A percentile compares a stretch with the other conserved stretches of the same genome.
Conservation (phyloP, 2,888 invertebrate genomes). For the Macrosoma leucophasiata region DNA sequence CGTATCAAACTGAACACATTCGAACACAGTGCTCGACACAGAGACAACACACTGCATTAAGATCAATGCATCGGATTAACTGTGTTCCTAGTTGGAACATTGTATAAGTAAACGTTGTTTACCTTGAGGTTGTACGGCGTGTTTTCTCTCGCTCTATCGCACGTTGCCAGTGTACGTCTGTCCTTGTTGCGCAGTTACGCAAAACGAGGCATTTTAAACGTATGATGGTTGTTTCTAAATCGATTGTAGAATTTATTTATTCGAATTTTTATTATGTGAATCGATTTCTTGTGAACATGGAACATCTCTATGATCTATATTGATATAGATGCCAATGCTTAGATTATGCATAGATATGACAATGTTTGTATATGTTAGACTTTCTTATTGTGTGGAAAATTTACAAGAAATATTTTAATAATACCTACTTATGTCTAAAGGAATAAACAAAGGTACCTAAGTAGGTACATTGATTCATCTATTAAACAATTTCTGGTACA, state of each 20-base stretch:
- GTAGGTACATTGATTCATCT: too few relatives aligned
- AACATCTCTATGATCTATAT: too few relatives aligned
- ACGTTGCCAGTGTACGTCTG: conserved; percentile 22
- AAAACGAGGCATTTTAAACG: conserved; percentile 32
- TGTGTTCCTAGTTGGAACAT: conserved; percentile 51
- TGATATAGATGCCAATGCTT: too few relatives aligned
- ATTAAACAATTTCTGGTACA: too few relatives aligned
- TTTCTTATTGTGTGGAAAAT: too few relatives aligned
- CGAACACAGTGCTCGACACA: conserved; percentile 28
- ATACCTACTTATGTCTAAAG: too few relatives aligned
- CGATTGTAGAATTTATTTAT: conserved; percentile 1
- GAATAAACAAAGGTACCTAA: too few relatives aligned
- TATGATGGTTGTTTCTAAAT: conserved; percentile 30
- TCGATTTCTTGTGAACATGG: too few relatives aligned
- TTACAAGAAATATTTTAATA: too few relatives aligned
- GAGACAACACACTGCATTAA: conserved; percentile 21
- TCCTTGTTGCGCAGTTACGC: conserved; percentile 37
- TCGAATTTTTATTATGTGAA: too few relatives aligned
- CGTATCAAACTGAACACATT: conserved; percentile 20
- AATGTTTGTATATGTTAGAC: too few relatives aligned
- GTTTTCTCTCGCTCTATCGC: conserved; percentile 35
- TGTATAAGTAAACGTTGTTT: conserved; percentile 64
- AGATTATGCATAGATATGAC: too few relatives aligned
- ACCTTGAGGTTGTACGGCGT: conserved; percentile 56
- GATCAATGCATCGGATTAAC: conserved; percentile 26